Evolutionary conservation across 2,888 invertebrate species (phyloP).

Genomic region (Liposcelis brunnea): DNA sequence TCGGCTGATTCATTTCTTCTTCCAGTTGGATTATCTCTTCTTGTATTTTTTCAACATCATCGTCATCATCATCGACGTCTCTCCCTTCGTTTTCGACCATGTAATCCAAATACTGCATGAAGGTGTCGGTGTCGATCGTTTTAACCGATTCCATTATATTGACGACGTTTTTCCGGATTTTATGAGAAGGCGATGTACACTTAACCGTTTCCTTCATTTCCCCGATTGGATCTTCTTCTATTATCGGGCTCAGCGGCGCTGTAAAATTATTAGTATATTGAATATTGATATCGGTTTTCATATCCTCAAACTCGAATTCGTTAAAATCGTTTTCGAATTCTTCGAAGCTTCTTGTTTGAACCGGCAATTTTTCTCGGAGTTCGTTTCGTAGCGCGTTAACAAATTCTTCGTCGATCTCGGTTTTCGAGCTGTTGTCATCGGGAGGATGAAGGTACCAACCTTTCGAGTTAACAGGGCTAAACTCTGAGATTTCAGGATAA

Average conservation of each 20-base stretch:
- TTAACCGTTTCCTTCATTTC: conserved; percentile 16
- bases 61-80: conserved; percentile 23
- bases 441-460: conserved; percentile 20
- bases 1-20: background rate
- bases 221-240: conserved; percentile 40
- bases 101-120: conserved; percentile 11
- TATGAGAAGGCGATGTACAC: conserved; percentile 16
- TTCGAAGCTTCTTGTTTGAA: conserved; percentile 24
- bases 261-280: conserved; percentile 36
- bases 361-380: conserved; percentile 47
- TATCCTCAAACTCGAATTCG: conserved; percentile 20
- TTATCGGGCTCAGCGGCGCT: conserved; percentile 39
- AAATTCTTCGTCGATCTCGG: conserved; percentile 53
- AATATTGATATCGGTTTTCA: conserved; percentile 15
- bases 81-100: conserved; percentile 30
- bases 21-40: conserved; percentile 14
- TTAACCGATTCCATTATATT: conserved; percentile 4
- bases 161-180: background rate
- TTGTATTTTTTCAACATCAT: background rate
- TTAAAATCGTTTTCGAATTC: conserved; percentile 21
- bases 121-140: conserved; percentile 5
- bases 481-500: background rate
- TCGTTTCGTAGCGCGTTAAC: conserved; percentile 53
- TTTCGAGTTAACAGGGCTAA: background rate
- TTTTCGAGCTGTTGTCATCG: conserved; percentile 9